Evolutionary conservation across 2,113 vertebrate species (phyloP), one percentile per base, ranked within the genome.

Genomic region (Lycocorax pyrrhopterus): DNA sequence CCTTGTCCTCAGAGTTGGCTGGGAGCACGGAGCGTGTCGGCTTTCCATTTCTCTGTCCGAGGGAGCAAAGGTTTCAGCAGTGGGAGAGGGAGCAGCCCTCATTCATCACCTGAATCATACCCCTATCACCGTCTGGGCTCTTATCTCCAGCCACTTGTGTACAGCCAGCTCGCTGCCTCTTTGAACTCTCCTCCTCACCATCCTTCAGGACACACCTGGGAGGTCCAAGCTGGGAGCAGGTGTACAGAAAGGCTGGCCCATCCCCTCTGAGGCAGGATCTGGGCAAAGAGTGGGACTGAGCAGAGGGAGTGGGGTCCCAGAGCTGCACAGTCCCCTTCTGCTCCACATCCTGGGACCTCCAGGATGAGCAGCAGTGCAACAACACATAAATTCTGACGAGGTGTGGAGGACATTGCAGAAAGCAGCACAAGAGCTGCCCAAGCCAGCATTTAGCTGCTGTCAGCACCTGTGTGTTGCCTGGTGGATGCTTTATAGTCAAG

Each of bases 131-230:
- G 9, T 80, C 96, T 87, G 64, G 39, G 17, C 37, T 59, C 29
- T 95, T 94, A 96, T 95, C 96, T 95, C 55, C 72, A 80, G 83
- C 86, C 79, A 41, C 76, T 64, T 0, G 2, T 7, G 1, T 9
- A 21, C 63, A 56, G 41, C 33, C 74, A 53, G 35, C 49, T 87
- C 2, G 0, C 51, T 84, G 73, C 39, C 52, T 60, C 82, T 95
- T 74, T 74, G 89, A 92, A 77, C 63, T 84, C 23, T 39, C 26
- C 43, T 87, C 41, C 72, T 67, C 71, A 12, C 33, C 17, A 1
- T 37, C 64, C 4, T 0, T 19, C 52, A 56, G 85, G 39, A 32
- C 44, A 73, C 30, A 26, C 62, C 44, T 66, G 29, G 32, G 18
- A 82, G 33, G 4, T 33, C 43, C 66, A 62, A 29, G 41, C 13